phyloP scores from a whole-genome alignment of 1,140 invertebrate genomes.

The Liolophura sinensis region DNA sequence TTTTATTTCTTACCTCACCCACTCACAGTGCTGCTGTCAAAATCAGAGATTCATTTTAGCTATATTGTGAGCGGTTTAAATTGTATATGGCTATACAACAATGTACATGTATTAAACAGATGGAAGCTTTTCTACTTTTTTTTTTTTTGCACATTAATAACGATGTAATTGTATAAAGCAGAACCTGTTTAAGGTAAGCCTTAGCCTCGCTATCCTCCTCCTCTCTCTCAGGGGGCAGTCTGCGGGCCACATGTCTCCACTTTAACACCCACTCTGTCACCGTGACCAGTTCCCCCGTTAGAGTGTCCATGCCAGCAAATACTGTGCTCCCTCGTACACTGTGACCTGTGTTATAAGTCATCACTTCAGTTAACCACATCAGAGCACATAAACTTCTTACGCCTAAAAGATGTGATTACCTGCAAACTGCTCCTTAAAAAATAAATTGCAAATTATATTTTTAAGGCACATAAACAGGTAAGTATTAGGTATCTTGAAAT shows the following conservation, averaged over 20 bases:
- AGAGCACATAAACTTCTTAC: too few species aligned
- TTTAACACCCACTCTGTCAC: slow-evolving; percentile 73
- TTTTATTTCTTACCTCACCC: too few species aligned
- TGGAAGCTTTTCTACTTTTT: not conserved
- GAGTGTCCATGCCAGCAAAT: slow-evolving; percentile 70
- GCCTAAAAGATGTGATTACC: too few species aligned
- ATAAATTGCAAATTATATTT: too few species aligned
- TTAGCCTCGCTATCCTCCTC: slow-evolving; percentile 56
- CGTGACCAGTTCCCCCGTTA: slow-evolving; percentile 69
- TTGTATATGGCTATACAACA: too few species aligned
- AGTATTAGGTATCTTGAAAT: too few species aligned
- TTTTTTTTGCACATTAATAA: not conserved
- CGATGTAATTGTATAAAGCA: not conserved
- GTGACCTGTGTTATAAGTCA: slow-evolving; percentile 60
- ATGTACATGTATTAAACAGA: not conserved
- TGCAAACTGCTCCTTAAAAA: too few species aligned
- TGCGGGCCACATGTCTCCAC: slow-evolving; percentile 34
- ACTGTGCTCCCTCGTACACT: slow-evolving; percentile 68
- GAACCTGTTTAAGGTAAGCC: slow-evolving; percentile 62
- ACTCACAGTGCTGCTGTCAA: too few species aligned
- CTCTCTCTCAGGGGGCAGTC: slow-evolving; percentile 45
- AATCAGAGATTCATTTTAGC: too few species aligned
- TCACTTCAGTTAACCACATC: too few species aligned
- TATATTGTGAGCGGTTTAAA: too few species aligned
- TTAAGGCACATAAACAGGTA: too few species aligned